Conservation (phyloP, 2,113 vertebrate genomes). For the Actenoides hombroni region DNA sequence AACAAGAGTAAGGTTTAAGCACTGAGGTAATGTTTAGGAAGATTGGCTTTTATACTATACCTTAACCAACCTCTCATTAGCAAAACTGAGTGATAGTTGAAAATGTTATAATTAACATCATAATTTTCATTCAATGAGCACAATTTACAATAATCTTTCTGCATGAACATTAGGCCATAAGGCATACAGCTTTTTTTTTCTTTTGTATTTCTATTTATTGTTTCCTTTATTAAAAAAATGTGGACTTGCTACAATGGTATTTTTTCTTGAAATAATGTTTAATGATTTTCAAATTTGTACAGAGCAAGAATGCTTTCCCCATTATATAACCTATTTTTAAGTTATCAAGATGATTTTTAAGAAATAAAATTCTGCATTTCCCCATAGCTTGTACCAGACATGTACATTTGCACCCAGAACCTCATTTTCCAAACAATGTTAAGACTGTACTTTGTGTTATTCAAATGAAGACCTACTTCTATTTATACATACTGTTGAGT, state of each 20-base stretch:
- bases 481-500: background rate
- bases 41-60: background rate
- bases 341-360: background rate
- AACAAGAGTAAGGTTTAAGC: background rate
- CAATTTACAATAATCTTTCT: background rate
- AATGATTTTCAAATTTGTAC: background rate
- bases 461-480: background rate
- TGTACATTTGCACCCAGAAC: background rate
- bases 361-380: background rate
- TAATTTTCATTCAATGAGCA: background rate
- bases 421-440: background rate
- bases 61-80: background rate
- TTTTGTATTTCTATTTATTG: background rate
- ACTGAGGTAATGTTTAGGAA: fast-evolving
- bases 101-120: background rate
- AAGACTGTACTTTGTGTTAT: background rate
- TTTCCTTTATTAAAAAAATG: background rate
- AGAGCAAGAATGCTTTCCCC: background rate
- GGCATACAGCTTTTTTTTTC: background rate
- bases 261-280: background rate
- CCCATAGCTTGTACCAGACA: background rate
- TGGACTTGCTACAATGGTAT: background rate
- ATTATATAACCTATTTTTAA: background rate
- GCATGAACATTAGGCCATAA: background rate
- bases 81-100: background rate